Evolutionary conservation across 2,113 vertebrate species (phyloP).

Genomic region (Pionites leucogaster): DNA sequence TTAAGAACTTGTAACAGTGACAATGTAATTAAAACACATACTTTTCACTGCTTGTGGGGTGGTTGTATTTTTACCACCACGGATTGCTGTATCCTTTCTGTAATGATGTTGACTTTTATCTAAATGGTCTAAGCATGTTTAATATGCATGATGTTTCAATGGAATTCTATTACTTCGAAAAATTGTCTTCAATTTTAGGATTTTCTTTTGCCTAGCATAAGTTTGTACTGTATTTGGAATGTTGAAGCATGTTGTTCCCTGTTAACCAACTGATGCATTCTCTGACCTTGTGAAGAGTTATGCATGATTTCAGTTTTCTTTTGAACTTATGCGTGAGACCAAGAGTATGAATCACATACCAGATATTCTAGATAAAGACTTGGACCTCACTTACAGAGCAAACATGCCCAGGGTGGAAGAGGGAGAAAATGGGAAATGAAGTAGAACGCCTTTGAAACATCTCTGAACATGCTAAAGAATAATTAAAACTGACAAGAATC

Average conservation of each 20-base stretch:
- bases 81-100: background rate
- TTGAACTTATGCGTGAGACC: background rate
- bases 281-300: background rate
- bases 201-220: background rate
- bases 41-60: background rate
- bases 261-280: background rate
- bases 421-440: background rate
- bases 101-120: background rate
- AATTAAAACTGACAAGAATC: conserved; percentile 33
- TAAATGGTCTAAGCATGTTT: background rate
- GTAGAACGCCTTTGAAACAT: background rate
- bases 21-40: background rate
- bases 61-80: background rate
- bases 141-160: background rate
- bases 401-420: background rate
- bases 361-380: background rate
- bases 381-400: background rate
- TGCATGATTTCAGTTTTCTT: background rate
- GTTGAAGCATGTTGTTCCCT: background rate
- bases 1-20: background rate
- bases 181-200: background rate
- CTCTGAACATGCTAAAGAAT: background rate
- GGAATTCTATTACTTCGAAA: background rate
- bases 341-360: background rate
- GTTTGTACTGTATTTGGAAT: background rate